These are phyloP conservation scores for Lagodon rhomboides DNA, from an alignment of 2,797 vertebrate species.

Conservation along the genomic window DNA sequence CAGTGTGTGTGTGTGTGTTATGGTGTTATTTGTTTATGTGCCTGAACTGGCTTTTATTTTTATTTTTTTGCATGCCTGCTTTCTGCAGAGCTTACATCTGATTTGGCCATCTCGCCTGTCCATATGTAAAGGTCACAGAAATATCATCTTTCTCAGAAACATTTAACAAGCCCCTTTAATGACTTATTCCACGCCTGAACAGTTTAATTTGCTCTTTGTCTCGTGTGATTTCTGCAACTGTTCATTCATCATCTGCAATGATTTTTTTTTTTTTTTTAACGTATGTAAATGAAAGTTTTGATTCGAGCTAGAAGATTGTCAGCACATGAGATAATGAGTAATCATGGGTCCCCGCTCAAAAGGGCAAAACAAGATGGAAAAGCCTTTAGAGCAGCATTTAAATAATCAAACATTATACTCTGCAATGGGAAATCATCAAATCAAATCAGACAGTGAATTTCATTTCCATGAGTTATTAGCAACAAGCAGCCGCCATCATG, in stretches of 20 bases:
- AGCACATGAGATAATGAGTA: slow-evolving; percentile 19
- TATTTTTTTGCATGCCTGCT: not conserved
- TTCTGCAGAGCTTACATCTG: not conserved
- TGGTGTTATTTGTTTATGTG: slow-evolving; percentile 8
- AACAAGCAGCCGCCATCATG: not conserved
- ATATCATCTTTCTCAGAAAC: not conserved
- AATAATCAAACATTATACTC: slow-evolving; percentile 43
- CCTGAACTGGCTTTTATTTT: not conserved
- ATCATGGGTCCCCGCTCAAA: slow-evolving; percentile 38
- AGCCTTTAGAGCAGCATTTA: slow-evolving; percentile 24
- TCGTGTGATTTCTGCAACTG: not conserved
- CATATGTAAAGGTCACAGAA: not conserved
- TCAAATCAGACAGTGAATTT: slow-evolving; percentile 23
- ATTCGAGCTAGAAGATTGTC: slow-evolving; percentile 7
- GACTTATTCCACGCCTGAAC: not conserved
- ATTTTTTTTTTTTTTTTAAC: slow-evolving; percentile 2
- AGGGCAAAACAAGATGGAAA: slow-evolving; percentile 20
- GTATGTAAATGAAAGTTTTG: slow-evolving; percentile 26
- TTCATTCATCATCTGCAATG: not conserved
- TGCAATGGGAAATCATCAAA: slow-evolving; percentile 35
- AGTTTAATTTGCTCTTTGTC: not conserved
- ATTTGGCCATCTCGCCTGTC: slow-evolving; percentile 1
- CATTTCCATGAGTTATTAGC: slow-evolving; percentile 2
- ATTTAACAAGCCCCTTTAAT: not conserved
- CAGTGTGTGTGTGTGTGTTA: slow-evolving; percentile 14